phyloP scores from a whole-genome alignment of 2,797 vertebrate species.

The Prunella strophiata region DNA sequence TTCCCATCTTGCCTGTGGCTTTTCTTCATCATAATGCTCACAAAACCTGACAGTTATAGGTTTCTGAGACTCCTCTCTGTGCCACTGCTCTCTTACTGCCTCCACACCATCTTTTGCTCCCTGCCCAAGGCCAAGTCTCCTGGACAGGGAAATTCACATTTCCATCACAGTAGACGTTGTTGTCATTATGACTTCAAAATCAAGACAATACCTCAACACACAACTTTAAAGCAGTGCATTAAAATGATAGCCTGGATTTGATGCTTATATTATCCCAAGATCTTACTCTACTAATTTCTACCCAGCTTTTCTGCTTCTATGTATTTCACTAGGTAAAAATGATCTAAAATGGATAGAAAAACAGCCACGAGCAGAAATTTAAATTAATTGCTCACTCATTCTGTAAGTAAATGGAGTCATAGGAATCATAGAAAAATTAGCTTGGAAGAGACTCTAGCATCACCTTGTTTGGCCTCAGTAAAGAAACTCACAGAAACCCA shows the following conservation, averaged over 20 bases:
- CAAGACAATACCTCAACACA: not conserved
- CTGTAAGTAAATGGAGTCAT: slow-evolving; percentile 17
- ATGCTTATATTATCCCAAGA: slow-evolving; percentile 39
- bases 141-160: not conserved
- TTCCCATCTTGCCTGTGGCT: not conserved
- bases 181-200: not conserved
- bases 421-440: not conserved
- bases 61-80: not conserved
- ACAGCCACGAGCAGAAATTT: slow-evolving; percentile 4
- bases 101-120: rapidly evolving
- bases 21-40: not conserved
- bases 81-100: not conserved
- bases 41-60: not conserved
- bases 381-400: slow-evolving; percentile 50
- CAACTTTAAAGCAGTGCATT: slow-evolving; percentile 45
- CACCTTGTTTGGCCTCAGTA: not conserved
- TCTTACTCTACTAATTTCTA: slow-evolving; percentile 41
- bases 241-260: slow-evolving; percentile 29
- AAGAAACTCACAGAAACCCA: not conserved
- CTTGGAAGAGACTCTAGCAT: not conserved
- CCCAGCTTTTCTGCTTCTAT: slow-evolving; percentile 50
- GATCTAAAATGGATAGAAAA: slow-evolving; percentile 42
- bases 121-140: not conserved
- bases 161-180: not conserved
- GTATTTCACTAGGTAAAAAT: slow-evolving; percentile 39